These are phyloP conservation scores for Chelonoidis abingdonii DNA, from an alignment of 2,113 vertebrate species.

Conservation along the genomic window DNA sequence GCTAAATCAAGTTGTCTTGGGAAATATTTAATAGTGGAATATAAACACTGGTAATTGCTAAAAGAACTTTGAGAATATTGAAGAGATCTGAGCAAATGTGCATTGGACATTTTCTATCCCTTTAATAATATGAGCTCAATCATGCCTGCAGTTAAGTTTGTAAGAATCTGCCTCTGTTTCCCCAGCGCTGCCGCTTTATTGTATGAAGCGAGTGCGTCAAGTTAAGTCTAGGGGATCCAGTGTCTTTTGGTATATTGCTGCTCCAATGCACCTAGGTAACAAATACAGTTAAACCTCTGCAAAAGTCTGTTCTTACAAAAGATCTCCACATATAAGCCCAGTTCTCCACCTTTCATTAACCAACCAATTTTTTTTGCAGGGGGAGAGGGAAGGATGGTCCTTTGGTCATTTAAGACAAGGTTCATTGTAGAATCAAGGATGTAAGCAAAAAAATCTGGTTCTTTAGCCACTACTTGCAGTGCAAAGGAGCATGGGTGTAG, in stretches of 20 bases:
- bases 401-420: background rate
- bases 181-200: background rate
- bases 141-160: background rate
- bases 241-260: background rate
- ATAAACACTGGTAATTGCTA: background rate
- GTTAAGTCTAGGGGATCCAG: background rate
- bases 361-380: background rate
- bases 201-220: rapidly evolving
- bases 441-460: background rate
- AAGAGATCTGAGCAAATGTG: background rate
- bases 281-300: background rate
- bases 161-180: background rate
- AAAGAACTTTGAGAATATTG: background rate
- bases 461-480: background rate
- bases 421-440: background rate
- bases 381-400: background rate
- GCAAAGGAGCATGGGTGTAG: background rate
- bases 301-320: background rate
- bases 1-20: conserved; percentile 3
- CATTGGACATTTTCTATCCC: background rate
- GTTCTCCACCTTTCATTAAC: background rate
- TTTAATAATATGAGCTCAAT: background rate
- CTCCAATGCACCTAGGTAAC: background rate
- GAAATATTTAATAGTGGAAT: conserved; percentile 10
- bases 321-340: background rate